Evolutionary conservation across 2,888 invertebrate species (phyloP).

Genomic region (Cristatella mucedo): DNA sequence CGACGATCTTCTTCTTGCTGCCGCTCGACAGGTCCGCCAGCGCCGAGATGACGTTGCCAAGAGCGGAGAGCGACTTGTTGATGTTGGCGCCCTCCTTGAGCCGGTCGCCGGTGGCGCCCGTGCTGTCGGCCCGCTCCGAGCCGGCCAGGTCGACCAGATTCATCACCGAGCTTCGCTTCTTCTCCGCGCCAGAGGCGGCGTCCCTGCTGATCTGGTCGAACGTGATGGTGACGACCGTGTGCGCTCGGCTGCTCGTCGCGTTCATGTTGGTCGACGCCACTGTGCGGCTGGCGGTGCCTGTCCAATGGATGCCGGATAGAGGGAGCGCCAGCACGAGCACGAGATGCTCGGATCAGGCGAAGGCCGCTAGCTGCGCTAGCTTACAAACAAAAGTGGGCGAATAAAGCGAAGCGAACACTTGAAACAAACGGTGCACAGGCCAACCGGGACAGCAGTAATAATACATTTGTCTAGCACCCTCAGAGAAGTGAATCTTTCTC

Average conservation of each 20-base stretch:
- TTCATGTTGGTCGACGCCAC: conserved; percentile 40
- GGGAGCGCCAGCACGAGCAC: too few species aligned
- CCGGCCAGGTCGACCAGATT: conserved; percentile 39
- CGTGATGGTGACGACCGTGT: conserved; percentile 38
- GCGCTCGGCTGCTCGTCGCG: conserved; percentile 38
- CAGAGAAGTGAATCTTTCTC: too few species aligned
- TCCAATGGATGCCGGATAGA: too few species aligned
- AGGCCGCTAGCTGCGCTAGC: too few species aligned
- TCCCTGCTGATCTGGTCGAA: conserved; percentile 37
- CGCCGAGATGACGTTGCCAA: conserved; percentile 40
- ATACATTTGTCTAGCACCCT: too few species aligned
- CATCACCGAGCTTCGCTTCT: conserved; percentile 37
- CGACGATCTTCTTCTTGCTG: conserved; percentile 33
- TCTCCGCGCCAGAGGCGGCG: conserved; percentile 25
- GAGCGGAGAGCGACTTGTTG: conserved; percentile 38
- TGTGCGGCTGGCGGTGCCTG: conserved; percentile 36
- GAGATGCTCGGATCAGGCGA: too few species aligned
- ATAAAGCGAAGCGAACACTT: too few species aligned
- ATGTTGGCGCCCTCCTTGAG: conserved; percentile 40
- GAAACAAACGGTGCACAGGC: too few species aligned
- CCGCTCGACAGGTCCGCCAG: conserved; percentile 36
- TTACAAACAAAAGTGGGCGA: too few species aligned
- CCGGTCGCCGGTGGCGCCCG: conserved; percentile 38
- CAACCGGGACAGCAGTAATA: too few species aligned
- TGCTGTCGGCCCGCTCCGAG: conserved; percentile 38